Conservation (phyloP, 1,140 invertebrate species). For the Aphelenchoides fujianensis region DNA sequence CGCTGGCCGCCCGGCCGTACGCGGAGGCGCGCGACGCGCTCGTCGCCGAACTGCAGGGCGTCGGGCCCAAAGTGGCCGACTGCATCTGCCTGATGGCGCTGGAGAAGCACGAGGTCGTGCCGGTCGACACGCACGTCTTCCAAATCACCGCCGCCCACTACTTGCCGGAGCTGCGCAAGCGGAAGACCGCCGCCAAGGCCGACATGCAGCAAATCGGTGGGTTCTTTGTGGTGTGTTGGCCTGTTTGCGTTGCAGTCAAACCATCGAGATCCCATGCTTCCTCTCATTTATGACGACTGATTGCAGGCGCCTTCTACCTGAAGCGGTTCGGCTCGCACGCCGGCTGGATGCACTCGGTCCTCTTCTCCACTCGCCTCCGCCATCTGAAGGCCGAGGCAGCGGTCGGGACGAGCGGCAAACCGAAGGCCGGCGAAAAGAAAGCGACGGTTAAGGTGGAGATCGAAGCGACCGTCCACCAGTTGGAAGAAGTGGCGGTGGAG, state of each 20-base stretch:
- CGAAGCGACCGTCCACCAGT: too few relatives aligned
- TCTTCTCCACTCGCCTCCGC: constrained; percentile 37
- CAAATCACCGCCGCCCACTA: constrained; percentile 81
- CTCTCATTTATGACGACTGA: too few relatives aligned
- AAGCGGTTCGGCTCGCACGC: constrained; percentile 79
- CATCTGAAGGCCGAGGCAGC: constrained; percentile 29
- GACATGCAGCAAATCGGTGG: constrained; percentile 69
- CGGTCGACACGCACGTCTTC: constrained; percentile 93
- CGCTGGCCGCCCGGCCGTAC: constrained; percentile 21
- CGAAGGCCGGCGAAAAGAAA: too few relatives aligned
- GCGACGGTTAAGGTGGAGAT: too few relatives aligned
- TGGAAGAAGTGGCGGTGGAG: too few relatives aligned
- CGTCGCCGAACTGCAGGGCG: constrained; percentile 28
- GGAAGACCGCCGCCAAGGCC: constrained; percentile 73
- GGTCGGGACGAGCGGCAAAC: not conserved
- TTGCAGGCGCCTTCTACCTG: constrained; percentile 75
- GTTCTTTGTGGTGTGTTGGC: constrained; percentile 4
- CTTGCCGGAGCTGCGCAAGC: constrained; percentile 69
- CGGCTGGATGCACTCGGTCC: constrained; percentile 89
- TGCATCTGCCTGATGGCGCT: constrained; percentile 96
- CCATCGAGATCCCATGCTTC: too few relatives aligned
- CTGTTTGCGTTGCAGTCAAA: too few relatives aligned
- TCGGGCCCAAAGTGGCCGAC: constrained; percentile 71
- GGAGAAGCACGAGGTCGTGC: constrained; percentile 80
- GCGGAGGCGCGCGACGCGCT: constrained; percentile 27